These are phyloP conservation scores for Cyphomyrmex costatus DNA, from an alignment of 1,140 invertebrate genomes.

Conservation along the genomic window DNA sequence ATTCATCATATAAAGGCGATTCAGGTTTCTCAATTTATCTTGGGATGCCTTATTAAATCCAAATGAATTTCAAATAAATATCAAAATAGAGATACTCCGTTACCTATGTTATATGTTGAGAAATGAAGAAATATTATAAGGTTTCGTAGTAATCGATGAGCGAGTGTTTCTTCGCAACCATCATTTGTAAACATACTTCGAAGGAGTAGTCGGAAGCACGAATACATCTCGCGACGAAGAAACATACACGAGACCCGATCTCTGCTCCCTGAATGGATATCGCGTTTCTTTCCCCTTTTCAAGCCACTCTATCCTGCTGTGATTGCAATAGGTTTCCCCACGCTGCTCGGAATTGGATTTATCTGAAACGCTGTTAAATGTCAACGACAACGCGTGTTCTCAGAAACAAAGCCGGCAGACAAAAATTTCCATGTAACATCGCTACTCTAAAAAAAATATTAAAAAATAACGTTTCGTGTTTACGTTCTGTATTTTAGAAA, in stretches of 20 bases:
- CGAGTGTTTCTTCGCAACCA: slow-evolving; percentile 38
- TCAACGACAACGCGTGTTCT: not conserved
- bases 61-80: slow-evolving; percentile 11
- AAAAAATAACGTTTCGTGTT: not conserved
- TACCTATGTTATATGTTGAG: not conserved
- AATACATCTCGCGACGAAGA: slow-evolving; percentile 53
- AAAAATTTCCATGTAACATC: slow-evolving; percentile 15
- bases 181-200: slow-evolving; percentile 57
- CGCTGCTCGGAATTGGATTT: slow-evolving; percentile 56
- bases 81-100: not conserved
- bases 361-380: slow-evolving; percentile 29
- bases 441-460: not conserved
- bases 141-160: not conserved
- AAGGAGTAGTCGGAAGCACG: slow-evolving; percentile 43
- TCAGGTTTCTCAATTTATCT: slow-evolving; percentile 3
- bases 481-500: not conserved
- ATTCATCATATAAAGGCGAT: not conserved
- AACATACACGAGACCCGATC: slow-evolving; percentile 25
- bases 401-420: not conserved
- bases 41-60: not conserved
- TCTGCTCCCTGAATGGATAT: slow-evolving; percentile 33
- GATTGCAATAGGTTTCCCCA: not conserved
- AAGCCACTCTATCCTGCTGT: slow-evolving; percentile 1
- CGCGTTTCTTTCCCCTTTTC: slow-evolving; percentile 51
- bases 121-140: not conserved